A percentile compares a stretch with the other conserved stretches of the same genome.
Evolutionary conservation across 1,140 invertebrate species (phyloP).

Genomic region (Micrasema longulum): DNA sequence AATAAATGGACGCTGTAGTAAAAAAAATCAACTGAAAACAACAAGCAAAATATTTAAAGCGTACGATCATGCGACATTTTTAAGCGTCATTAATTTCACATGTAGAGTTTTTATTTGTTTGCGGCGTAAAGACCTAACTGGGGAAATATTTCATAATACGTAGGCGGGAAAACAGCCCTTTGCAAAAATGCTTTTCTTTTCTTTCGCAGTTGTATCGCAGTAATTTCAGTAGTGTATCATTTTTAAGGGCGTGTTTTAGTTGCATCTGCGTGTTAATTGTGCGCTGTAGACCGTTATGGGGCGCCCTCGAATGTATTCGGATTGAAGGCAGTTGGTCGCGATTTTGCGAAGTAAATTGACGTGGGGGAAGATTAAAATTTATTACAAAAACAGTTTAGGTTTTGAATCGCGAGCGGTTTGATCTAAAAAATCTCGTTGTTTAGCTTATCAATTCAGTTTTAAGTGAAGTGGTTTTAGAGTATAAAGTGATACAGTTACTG

Average conservation of each 20-base stretch:
- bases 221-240: too few species aligned
- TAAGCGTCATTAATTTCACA: too few species aligned
- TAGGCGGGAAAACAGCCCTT: too few species aligned
- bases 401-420: conserved; percentile 12
- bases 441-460: background rate
- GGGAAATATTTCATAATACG: too few species aligned
- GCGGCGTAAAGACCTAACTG: too few species aligned
- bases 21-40: too few species aligned
- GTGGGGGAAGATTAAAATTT: background rate
- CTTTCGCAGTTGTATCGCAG: too few species aligned
- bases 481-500: background rate
- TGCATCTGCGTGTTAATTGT: too few species aligned
- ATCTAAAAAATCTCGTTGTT: background rate
- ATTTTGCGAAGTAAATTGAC: conserved; percentile 5
- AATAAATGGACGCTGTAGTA: too few species aligned
- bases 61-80: background rate
- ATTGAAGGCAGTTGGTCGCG: conserved; percentile 27
- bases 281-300: background rate
- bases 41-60: background rate
- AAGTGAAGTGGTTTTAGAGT: conserved; percentile 13
- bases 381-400: background rate
- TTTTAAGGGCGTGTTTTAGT: too few species aligned
- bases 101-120: too few species aligned
- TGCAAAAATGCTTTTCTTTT: too few species aligned
- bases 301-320: background rate